Evolutionary conservation across 2,888 invertebrate species (phyloP).

Genomic region (Chrysomela aeneicollis): DNA sequence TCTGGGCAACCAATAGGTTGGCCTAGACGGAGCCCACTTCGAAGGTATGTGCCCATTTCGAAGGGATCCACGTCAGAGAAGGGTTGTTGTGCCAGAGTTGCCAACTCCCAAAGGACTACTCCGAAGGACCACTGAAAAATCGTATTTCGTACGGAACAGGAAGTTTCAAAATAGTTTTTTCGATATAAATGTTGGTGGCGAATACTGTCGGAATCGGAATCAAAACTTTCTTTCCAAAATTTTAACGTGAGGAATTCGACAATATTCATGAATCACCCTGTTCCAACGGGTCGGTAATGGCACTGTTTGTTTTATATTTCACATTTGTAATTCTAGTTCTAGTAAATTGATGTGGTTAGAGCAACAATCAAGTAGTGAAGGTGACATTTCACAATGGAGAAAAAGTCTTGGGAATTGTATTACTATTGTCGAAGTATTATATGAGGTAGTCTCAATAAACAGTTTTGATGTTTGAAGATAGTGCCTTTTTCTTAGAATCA

Average conservation of each 20-base stretch:
- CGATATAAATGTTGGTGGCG: no score
- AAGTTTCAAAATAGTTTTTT: no score
- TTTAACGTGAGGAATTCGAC: no score
- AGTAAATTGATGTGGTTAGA: background rate
- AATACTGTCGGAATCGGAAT: no score
- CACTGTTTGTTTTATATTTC: no score
- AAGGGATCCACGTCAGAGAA: constrained; percentile 91
- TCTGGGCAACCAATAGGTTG: constrained; percentile 96
- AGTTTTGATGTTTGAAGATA: background rate
- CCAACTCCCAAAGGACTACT: constrained; percentile 93
- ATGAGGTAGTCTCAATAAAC: background rate
- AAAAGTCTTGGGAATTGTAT: background rate
- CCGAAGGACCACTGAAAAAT: constrained; percentile 88
- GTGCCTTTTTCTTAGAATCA: background rate
- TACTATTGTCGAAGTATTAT: background rate
- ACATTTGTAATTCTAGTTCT: background rate
- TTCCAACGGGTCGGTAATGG: no score
- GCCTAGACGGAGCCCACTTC: constrained; percentile 87
- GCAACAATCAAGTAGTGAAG: background rate
- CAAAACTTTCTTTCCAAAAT: no score
- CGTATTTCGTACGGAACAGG: no score
- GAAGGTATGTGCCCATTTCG: constrained; percentile 87
- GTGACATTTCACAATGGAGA: constrained; percentile 1
- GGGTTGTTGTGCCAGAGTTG: constrained; percentile 89
- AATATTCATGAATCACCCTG: no score